Evolutionary conservation across 1,140 invertebrate species (phyloP), one percentile per base, ranked within the genome.

Genomic region (Drosophila neocordata): DNA sequence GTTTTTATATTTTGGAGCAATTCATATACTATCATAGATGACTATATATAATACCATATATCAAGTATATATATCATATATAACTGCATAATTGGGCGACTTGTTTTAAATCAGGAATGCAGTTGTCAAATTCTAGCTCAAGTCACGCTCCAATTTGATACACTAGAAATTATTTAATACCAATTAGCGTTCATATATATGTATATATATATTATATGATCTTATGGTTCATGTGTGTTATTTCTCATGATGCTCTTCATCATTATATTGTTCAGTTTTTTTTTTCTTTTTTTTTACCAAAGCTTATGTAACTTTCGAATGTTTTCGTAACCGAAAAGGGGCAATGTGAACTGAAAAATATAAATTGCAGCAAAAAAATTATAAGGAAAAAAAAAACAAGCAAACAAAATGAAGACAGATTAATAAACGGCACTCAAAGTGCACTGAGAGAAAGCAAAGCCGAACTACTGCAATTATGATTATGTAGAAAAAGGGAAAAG

Each of bases 261-360:
- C 18, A 24, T 37, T 24, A 22, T 57, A 27, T 59, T 38, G 34
- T 59, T 38, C 18, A 38, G 35, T 58, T 31, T 75, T 65, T 62
- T 1, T 31, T 73, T 59, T 56, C 73, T 73, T 55, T 68, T 41
- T 35, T 24, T 20, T 31, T 70, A 37, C 67, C 41, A 48, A 48
- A 48, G 77, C 72, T 88, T 88, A 88, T 89, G 84, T 88, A 88
- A 88, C 84, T 15, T 48, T 48, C 41, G 41, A 48, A 69, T 69
- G 84, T 89, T 88, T 88, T 88, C 83, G 84, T 88, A 88, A 88
- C 84, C 64, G 63, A 77, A 44, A 69, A 79, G 69, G 57, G 70
- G 58, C 61, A 68, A 65, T 56, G 62, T 48, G 37, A 65, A 48
- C 55, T 18, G 35, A 65, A 68, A 9, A 74, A 70, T 62, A 68